Evolutionary conservation across 1,140 invertebrate genomes (phyloP), one percentile per base, ranked within the genome.

Genomic region (Andricus grossulariae): DNA sequence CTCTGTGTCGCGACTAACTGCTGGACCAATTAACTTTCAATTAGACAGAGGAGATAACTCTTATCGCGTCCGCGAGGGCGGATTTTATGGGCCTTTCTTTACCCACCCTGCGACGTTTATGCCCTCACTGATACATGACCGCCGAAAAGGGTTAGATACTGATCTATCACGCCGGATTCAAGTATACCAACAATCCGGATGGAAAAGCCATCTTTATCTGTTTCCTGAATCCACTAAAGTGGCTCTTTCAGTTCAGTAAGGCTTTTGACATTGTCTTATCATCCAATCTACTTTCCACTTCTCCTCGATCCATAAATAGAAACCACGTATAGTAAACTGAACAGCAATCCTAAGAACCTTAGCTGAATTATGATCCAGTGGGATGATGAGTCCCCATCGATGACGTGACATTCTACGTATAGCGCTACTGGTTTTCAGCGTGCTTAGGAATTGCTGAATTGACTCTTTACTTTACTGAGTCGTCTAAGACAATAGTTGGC

Each of bases 21-120:
- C 82, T 82, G 87, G 88, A 89, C 89, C 88, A 90, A 90, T 90
- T 90, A 90, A 89, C 88, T 90, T 90, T 90, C 89, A 90, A 90
- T 90, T 90, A 90, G 88, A 88, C 75, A 73, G 82, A 52, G 78
- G 74, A 90, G 89, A 90, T 90, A 90, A 88, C 87, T 90, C 89
- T 90, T 90, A 90, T 90, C 89, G 88, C 88, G 84, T 88, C 84
- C 88, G 83, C 88, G 86, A 83, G 83, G 80, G 84, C 71, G 79
- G 80, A 82, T 85, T 87, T 87, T 87, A 87, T 81, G 84, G 78
- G 79, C 72, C 78, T 82, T 84, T 86, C 82, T 85, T 89, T 89
- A 86, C 79, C 84, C 82, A 80, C 60, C 80, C 82, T 76, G 66
- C 87, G 87, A 89, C 88, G 84, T 90, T 90, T 88, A 89, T 90